Percentiles rank a stretch among this genome's conserved stretches.
Evolutionary conservation across 1,140 invertebrate genomes (phyloP).

Genomic region (Riptortus pedestris): DNA sequence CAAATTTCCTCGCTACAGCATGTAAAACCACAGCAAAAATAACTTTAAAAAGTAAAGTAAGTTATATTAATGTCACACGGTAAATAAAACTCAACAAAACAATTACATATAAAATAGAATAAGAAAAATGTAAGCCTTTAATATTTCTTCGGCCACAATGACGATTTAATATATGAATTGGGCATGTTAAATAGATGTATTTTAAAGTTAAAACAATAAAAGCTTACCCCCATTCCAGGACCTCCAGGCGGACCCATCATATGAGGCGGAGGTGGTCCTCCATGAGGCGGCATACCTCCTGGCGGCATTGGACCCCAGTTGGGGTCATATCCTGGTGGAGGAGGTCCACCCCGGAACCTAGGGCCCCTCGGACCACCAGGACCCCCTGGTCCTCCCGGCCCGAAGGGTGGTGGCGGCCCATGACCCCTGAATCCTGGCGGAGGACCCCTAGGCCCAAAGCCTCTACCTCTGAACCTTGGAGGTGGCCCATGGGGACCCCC

Average conservation of each 20-base stretch:
- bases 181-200: too few species aligned
- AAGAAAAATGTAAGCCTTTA: not conserved
- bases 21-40: too few species aligned
- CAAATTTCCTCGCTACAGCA: too few species aligned
- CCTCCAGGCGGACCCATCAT: constrained; percentile 42
- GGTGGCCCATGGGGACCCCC: constrained; percentile 36
- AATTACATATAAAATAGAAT: not conserved
- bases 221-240: constrained; percentile 34
- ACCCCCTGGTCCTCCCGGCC: constrained; percentile 33
- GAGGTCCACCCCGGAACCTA: constrained; percentile 37
- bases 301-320: constrained; percentile 45
- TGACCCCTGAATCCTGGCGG: constrained; percentile 39
- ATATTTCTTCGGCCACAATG: too few species aligned
- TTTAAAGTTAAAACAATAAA: too few species aligned
- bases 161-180: too few species aligned
- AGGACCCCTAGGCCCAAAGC: constrained; percentile 54
- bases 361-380: constrained; percentile 38
- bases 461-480: constrained; percentile 44
- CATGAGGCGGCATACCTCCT: constrained; percentile 39
- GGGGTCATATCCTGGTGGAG: constrained; percentile 41
- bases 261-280: constrained; percentile 43
- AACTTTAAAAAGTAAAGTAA: too few species aligned
- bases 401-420: constrained; percentile 40
- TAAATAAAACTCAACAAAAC: too few species aligned
- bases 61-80: too few species aligned